Base-by-base conservation (phyloP, 53 echinoderm and acorn worm genomes). In the Stichopus horrens region DNA sequence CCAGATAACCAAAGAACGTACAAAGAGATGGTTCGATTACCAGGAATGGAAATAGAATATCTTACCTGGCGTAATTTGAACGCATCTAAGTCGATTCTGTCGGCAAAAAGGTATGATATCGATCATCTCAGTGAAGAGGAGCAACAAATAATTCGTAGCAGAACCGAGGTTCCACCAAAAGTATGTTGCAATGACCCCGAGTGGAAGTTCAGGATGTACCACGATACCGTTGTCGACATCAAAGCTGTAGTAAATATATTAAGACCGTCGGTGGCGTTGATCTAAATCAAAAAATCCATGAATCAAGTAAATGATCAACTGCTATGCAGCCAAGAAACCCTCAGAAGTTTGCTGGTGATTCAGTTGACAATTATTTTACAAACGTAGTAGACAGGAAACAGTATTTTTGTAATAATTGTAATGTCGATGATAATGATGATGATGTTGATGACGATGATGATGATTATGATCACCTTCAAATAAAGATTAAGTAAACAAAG, bases 11-110 rank as follows among this genome's bases (percentile, higher is more conserved):
- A n/a, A n/a, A 6, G 18, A 13, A 14, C 8, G 7, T 81, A 81
- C 82, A 54, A 5, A 57, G 21, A 16, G 56, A 81, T 81, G 82
- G 6, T 54, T 18, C 55, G 8, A n/a, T 21, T 81, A 55, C 58
- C 55, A n/a, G 58, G 57, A 11, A 55, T 81, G 82, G 58, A 81
- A 7, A 81, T 81, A 13, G 57, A 81, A n/a, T 81, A 81, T 14
- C 11, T 81, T 4, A 8, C 19, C 21, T 81, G 82, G 82, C 16
- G 82, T 6, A 81, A 81, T 57, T 55, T 81, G 82, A 81, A 81
- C 16, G 54, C 20, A 6, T 81, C 82, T 18, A 55, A n/a, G 6
- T 14, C 82, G 21, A 21, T 81, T 8, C n/a, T n/a, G 82, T 21
- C 82, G 6, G 22, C 13, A 76, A 23, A 21, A 76, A 7, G 76